Evolutionary conservation across 2,113 vertebrate species (phyloP).

Genomic region (Alligator mississippiensis): DNA sequence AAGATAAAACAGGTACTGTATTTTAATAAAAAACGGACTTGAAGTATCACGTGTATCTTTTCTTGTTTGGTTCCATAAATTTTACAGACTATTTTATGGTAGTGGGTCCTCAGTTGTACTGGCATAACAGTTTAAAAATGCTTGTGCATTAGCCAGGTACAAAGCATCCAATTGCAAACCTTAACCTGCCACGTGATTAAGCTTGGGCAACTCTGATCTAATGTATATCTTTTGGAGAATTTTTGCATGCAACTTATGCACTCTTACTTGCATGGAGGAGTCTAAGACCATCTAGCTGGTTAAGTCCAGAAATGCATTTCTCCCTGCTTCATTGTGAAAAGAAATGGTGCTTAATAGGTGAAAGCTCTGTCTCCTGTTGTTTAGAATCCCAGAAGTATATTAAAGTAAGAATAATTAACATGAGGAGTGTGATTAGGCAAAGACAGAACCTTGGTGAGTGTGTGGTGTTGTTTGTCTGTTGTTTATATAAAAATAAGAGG

Average conservation of each 20-base stretch:
- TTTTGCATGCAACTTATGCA: background rate
- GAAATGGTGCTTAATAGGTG: background rate
- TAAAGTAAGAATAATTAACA: background rate
- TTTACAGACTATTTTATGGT: background rate
- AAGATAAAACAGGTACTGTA: constrained; percentile 91
- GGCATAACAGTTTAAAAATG: background rate
- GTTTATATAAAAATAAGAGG: background rate
- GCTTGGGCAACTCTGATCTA: background rate
- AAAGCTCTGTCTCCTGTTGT: background rate
- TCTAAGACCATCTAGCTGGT: background rate
- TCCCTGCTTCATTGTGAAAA: background rate
- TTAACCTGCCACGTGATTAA: background rate
- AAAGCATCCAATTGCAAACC: background rate
- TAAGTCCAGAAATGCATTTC: background rate
- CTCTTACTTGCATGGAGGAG: background rate
- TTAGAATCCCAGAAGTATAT: background rate
- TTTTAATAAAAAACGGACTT: background rate
- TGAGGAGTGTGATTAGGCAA: background rate
- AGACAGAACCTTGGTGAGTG: background rate
- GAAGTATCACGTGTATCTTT: background rate
- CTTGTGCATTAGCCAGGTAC: too few species aligned
- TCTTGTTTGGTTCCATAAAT: background rate
- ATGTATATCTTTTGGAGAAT: accelerated
- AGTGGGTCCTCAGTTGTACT: background rate
- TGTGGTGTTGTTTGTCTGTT: background rate